Base-by-base conservation (phyloP, 2,113 vertebrate genomes). In the Galeopterus variegatus region DNA sequence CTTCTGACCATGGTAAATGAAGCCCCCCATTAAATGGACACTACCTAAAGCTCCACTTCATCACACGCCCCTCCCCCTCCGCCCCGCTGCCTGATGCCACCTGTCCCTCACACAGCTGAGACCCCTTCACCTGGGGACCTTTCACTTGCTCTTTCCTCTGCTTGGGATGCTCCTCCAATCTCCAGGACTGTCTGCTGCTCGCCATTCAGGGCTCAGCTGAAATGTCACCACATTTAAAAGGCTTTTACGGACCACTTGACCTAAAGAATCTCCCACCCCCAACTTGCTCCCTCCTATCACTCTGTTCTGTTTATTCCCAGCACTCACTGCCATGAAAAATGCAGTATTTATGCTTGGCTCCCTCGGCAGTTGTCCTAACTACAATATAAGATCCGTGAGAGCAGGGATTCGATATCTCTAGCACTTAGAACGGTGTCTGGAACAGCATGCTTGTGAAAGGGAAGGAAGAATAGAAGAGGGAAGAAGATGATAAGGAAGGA, bases 281-380 rank as follows among this genome's bases (percentile, higher is more conserved):
- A 11, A 15, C n/a, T 0, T 9, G 36, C 64, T 41, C 26, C 17
- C n/a, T 12, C 12, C 0, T 0, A 5, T 9, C 7, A 0, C 21
- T 23, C 14, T 0, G 8, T 4, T 18, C 60, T 9, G 26, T n/a
- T 3, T 4, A 24, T 54, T 48, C 41, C 65, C n/a, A 13, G 41
- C 0, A 17, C 28, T 79, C 70, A 4, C 24, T 5, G 12, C 23
- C 41, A 3, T 0, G 41, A 1, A 24, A 21, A 36, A 81, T 26
- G 19, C 4, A 2, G 24, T n/a, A 23, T 5, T 45, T 17, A 33
- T 12, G 50, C 65, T 28, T 26, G 24, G 4, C 65, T 33, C 45
- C 48, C 73, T 60, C 45, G 54, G 10, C 89, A 36, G 36, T 12
- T 33, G 36, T 48, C 77, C 75, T 50, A 6, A 21, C 33, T 15